Conservation (phyloP, 1,140 invertebrate genomes). For the Diorhabda carinulata region DNA sequence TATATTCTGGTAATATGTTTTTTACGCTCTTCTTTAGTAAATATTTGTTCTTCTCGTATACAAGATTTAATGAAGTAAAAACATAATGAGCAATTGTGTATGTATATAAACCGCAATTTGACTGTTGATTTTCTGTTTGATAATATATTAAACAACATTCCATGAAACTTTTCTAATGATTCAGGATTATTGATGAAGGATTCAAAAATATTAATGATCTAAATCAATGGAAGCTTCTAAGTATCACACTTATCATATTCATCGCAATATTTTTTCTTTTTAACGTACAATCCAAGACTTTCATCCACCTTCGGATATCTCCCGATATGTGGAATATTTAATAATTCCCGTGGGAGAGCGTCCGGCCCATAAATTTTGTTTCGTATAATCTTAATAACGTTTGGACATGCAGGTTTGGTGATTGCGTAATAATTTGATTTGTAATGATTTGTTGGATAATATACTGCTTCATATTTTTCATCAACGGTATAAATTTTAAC, state of each 20-base stretch:
- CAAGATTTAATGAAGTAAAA: slow-evolving; percentile 31
- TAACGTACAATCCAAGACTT: slow-evolving; percentile 9
- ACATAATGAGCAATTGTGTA: slow-evolving; percentile 24
- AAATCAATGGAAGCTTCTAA: too few species aligned
- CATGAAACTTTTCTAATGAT: too few species aligned
- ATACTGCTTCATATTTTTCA: slow-evolving; percentile 50
- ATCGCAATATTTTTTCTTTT: slow-evolving; percentile 4
- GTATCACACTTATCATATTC: background rate
- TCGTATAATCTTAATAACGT: slow-evolving; percentile 37
- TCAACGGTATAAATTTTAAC: slow-evolving; percentile 54
- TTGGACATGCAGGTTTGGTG: slow-evolving; percentile 34
- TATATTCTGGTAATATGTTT: slow-evolving; percentile 26
- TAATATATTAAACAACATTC: too few species aligned
- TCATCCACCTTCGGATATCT: slow-evolving; percentile 31
- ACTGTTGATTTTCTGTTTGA: too few species aligned
- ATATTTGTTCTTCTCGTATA: slow-evolving; percentile 33
- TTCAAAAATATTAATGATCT: too few species aligned
- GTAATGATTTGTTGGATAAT: slow-evolving; percentile 47
- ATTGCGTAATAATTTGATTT: slow-evolving; percentile 39
- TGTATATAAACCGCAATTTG: too few species aligned
- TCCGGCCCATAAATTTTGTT: slow-evolving; percentile 31
- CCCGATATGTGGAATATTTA: slow-evolving; percentile 33
- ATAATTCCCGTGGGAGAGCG: slow-evolving; percentile 26
- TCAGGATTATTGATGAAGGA: too few species aligned
- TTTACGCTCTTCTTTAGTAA: slow-evolving; percentile 30